A percentile compares a stretch with the other conserved stretches of the same genome.
phyloP scores from a whole-genome alignment of 53 echinoderm and acorn worm genomes.

The Holothuria scabra region DNA sequence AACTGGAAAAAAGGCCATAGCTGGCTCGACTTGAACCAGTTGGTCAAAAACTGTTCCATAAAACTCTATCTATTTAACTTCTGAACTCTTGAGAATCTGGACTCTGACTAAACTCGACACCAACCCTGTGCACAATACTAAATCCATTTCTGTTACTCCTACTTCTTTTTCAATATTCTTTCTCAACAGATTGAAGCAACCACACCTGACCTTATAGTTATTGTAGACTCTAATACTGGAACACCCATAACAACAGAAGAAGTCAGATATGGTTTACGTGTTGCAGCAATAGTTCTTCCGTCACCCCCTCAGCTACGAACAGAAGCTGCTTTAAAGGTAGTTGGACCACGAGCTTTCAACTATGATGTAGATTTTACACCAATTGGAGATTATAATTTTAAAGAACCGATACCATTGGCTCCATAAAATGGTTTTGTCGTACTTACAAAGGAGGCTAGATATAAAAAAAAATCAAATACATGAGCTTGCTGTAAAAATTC shows the following conservation, averaged over 20 bases:
- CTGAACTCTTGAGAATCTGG: no score
- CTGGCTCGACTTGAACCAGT: no score
- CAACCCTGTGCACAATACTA: no score
- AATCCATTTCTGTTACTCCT: no score
- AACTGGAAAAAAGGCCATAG: no score
- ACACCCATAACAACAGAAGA: slow-evolving; percentile 84
- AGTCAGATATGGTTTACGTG: slow-evolving; percentile 81
- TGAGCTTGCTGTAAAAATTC: no score
- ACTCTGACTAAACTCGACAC: no score
- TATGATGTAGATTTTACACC: slow-evolving; percentile 79
- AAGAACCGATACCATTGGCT: slow-evolving; percentile 58
- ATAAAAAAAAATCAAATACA: no score
- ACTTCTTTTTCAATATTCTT: no score
- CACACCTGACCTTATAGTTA: slow-evolving; percentile 81
- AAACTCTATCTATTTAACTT: no score
- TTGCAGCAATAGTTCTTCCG: slow-evolving; percentile 75
- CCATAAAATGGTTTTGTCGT: background rate
- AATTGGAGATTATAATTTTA: slow-evolving; percentile 59
- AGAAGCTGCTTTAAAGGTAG: slow-evolving; percentile 60
- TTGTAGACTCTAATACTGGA: slow-evolving; percentile 78
- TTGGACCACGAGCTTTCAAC: slow-evolving; percentile 87
- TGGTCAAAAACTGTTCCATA: no score
- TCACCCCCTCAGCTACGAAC: slow-evolving; percentile 69
- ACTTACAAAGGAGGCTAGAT: no score
- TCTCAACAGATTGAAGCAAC: slow-evolving; percentile 54